Base-by-base conservation (phyloP, 1,140 invertebrate genomes). In the Drosophila sp. region DNA sequence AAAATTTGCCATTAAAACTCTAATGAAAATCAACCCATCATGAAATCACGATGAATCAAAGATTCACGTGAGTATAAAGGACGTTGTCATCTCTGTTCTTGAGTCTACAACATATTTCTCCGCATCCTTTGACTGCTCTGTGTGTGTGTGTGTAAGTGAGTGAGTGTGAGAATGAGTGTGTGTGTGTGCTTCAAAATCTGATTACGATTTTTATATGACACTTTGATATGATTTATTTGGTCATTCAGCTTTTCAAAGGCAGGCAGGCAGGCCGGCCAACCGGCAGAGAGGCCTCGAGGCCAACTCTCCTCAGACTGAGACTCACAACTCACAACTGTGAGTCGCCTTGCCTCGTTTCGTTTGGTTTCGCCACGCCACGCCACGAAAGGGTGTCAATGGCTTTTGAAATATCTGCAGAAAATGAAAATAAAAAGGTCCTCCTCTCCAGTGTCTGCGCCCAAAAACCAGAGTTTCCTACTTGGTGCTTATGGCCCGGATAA, bases 171-270 rank as follows among this genome's bases (percentile, higher is more conserved):
- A 71, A 72, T 83, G 70, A 79, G 80, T 3, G 35, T 11, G 11
- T 38, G 58, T 82, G 72, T 84, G 80, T 71, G 84, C 85, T 85
- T 86, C 81, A 90, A 82, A 90, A 90, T 90, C 86, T 90, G 86
- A 90, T 90, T 90, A 90, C 86, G 86, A 90, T 90, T 90, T 90
- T 90, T 90, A 90, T 90, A 90, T 82, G 86, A 90, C 86, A 90
- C 86, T 90, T 90, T 90, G 86, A 82, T 90, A 82, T 90, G 86
- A 90, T 90, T 90, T 90, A 90, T 90, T 90, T 90, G 86, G 86
- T 86, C 86, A 90, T 90, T 90, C 86, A 90, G 86, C 86, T 86
- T 90, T 90, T 90, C 80, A 90, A 90, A 83, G 80, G 76, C 84
- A 87, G 84, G 44, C 44, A 27, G n/a, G 17, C 44, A 25, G 44